Evolutionary conservation across 1,140 invertebrate genomes (phyloP).

Genomic region (Megalopta genalis): DNA sequence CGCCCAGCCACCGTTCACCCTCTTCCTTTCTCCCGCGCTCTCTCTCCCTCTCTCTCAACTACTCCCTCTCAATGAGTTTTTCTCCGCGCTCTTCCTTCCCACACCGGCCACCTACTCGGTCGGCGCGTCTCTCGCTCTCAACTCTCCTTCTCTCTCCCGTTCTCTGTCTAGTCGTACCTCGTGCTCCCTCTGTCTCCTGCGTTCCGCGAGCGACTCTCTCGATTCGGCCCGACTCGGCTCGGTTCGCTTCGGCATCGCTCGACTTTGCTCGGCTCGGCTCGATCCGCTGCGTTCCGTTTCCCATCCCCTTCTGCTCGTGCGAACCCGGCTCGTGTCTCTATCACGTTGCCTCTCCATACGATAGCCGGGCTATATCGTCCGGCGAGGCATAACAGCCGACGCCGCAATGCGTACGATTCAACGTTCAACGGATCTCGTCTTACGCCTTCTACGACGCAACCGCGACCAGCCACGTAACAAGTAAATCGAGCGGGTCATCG

Average conservation of each 20-base stretch:
- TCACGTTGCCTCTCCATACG: constrained; percentile 23
- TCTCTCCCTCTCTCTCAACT: neutral
- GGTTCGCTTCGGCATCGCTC: too few species aligned
- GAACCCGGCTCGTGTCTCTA: neutral
- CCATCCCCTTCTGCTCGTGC: neutral
- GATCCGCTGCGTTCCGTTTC: neutral
- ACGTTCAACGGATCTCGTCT: constrained; percentile 49
- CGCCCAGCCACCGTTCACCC: too few species aligned
- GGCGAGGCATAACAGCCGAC: constrained; percentile 8
- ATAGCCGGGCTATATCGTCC: constrained; percentile 35
- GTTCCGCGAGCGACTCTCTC: neutral
- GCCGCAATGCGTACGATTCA: constrained; percentile 11
- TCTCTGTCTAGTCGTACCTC: neutral
- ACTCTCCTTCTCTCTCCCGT: too few species aligned
- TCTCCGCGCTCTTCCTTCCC: neutral
- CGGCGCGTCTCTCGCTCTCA: too few species aligned
- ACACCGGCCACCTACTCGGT: too few species aligned
- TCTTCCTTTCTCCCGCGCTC: too few species aligned
- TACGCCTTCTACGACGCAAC: constrained; percentile 59
- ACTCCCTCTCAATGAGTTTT: neutral
- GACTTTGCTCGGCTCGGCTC: neutral
- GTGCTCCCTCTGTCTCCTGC: constrained; percentile 1
- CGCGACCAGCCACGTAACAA: constrained; percentile 51
- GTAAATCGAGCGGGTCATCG: constrained; percentile 67
- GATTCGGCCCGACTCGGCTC: too few species aligned